phyloP scores from a whole-genome alignment of 2,888 invertebrate genomes.

The Allophyes oxyacanthae region DNA sequence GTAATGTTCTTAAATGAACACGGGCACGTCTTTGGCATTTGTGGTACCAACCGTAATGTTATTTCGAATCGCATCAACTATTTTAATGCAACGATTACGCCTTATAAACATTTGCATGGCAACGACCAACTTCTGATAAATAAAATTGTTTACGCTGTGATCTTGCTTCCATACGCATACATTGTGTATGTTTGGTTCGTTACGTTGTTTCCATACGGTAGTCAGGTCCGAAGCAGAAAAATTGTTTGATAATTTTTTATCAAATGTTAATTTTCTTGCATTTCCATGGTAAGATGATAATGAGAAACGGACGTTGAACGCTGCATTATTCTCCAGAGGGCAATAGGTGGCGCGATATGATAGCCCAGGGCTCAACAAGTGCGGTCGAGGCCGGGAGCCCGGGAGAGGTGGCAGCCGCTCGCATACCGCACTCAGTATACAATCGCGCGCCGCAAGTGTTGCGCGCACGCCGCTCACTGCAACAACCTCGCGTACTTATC shows the following conservation, averaged over 20 bases:
- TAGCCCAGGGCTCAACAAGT: slow-evolving; percentile 76
- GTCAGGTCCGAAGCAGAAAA: background rate
- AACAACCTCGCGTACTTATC: slow-evolving; percentile 67
- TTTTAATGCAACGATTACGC: slow-evolving; percentile 23
- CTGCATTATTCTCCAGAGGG: slow-evolving; percentile 80
- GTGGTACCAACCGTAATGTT: slow-evolving; percentile 30
- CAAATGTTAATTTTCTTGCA: slow-evolving; percentile 43
- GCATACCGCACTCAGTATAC: slow-evolving; percentile 81
- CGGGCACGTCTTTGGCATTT: slow-evolving; percentile 64
- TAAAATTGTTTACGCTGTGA: background rate
- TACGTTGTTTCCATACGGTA: background rate
- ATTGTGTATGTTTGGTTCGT: background rate
- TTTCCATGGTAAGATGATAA: slow-evolving; percentile 71
- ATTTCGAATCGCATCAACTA: slow-evolving; percentile 33
- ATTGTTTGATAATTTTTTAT: background rate
- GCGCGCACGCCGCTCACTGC: slow-evolving; percentile 83
- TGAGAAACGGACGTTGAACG: slow-evolving; percentile 78
- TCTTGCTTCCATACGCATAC: background rate
- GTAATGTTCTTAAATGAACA: slow-evolving; percentile 40
- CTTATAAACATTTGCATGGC: slow-evolving; percentile 8
- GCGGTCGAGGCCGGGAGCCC: slow-evolving; percentile 83
- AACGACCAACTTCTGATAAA: background rate
- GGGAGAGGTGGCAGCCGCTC: slow-evolving; percentile 81
- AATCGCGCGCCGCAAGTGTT: slow-evolving; percentile 84
- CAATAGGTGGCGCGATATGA: slow-evolving; percentile 82